These are phyloP conservation scores for Stichopus chloronotus DNA, from an alignment of 35 echinoderm and acorn worm genomes.

Conservation along the genomic window DNA sequence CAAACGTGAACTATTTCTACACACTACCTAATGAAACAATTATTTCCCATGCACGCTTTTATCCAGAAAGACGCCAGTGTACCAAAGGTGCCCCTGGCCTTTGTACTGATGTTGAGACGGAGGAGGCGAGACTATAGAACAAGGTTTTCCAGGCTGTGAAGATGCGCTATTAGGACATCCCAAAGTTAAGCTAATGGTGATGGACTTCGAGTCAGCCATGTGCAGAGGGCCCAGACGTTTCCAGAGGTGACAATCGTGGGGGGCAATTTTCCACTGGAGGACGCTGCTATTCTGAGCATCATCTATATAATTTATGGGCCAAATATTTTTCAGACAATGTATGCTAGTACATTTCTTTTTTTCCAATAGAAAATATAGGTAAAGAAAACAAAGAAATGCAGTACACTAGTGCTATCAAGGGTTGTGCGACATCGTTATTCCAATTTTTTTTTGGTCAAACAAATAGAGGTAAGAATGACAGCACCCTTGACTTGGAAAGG, in stretches of 20 bases:
- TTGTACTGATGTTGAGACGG: constrained; percentile 54
- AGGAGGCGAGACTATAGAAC: constrained; percentile 33
- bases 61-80: neutral
- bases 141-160: constrained; percentile 7
- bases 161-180: neutral
- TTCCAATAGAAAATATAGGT: no score
- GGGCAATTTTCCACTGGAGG: neutral
- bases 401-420: no score
- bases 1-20: no score
- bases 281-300: no score
- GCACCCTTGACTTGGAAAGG: neutral
- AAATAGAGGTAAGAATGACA: neutral
- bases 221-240: no score
- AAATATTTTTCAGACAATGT: no score
- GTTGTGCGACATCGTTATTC: no score
- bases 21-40: neutral
- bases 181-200: neutral
- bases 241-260: no score
- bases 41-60: constrained; percentile 56
- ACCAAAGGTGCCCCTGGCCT: neutral
- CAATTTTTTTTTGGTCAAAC: no score
- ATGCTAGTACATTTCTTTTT: no score
- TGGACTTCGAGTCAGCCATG: constrained; percentile 35
- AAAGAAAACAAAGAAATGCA: no score
- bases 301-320: no score